Conservation (phyloP, 2,113 vertebrate genomes). For the Heterocephalus glaber region DNA sequence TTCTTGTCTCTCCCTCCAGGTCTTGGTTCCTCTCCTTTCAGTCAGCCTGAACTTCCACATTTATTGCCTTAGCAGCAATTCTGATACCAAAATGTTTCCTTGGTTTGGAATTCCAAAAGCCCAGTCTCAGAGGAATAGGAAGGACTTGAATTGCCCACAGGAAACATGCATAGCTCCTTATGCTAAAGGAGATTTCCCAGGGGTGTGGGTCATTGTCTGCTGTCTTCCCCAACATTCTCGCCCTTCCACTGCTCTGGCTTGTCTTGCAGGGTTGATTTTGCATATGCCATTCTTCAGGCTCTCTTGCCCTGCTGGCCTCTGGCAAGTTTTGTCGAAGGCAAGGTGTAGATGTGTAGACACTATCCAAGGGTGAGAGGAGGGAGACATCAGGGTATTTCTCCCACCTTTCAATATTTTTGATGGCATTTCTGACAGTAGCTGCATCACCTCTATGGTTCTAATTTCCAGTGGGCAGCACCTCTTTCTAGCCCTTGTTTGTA, state of each 20-base stretch:
- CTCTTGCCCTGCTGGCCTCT: not conserved
- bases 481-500: not conserved
- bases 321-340: not conserved
- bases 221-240: not conserved
- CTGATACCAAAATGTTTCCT: not conserved
- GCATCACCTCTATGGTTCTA: not conserved
- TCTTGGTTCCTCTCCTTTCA: not conserved
- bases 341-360: not conserved
- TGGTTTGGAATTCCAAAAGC: constrained; percentile 22
- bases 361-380: not conserved
- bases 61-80: not conserved
- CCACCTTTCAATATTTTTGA: not conserved
- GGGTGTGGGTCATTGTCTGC: accelerated
- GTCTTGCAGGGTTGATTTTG: not conserved
- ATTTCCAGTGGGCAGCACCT: not conserved
- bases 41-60: not conserved
- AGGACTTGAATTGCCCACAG: not conserved
- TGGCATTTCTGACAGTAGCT: not conserved
- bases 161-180: not conserved
- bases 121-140: not conserved
- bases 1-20: not conserved
- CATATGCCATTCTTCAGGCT: not conserved
- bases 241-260: not conserved
- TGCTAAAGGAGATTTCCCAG: not conserved
- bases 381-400: too few species aligned